Conservation (phyloP, 2,888 invertebrate genomes). For the Nycteola revayana region DNA sequence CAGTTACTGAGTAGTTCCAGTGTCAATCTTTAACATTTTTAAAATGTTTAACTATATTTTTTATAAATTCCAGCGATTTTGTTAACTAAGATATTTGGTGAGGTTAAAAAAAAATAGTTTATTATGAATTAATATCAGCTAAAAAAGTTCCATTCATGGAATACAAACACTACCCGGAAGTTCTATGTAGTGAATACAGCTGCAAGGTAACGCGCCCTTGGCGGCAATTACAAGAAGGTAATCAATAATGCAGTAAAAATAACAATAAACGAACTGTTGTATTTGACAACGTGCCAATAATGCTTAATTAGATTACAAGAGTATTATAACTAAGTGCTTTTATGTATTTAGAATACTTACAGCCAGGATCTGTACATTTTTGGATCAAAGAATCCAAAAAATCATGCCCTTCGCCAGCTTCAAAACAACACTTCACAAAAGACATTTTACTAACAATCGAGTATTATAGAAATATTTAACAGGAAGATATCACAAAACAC, state of each 20-base stretch:
- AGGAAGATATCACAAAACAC: constrained; percentile 11
- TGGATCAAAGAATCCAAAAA: constrained; percentile 88
- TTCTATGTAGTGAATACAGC: constrained; percentile 21
- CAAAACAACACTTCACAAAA: constrained; percentile 90
- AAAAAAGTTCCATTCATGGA: constrained; percentile 7
- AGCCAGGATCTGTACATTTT: constrained; percentile 91
- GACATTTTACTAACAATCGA: constrained; percentile 73
- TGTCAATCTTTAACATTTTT: too few relatives aligned
- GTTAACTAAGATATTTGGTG: too few relatives aligned
- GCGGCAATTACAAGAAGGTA: constrained; percentile 43
- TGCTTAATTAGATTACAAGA: constrained; percentile 27
- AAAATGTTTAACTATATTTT: too few relatives aligned
- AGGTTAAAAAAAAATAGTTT: too few relatives aligned
- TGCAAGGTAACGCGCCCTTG: constrained; percentile 20
- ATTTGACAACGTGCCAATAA: constrained; percentile 15
- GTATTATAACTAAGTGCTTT: not conserved
- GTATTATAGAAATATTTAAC: constrained; percentile 19
- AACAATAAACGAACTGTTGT: constrained; percentile 4
- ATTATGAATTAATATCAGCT: too few relatives aligned
- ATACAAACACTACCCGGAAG: constrained; percentile 6
- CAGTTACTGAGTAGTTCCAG: constrained; percentile 6
- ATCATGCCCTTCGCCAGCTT: constrained; percentile 87
- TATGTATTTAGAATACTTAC: constrained; percentile 81
- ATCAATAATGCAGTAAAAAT: constrained; percentile 37
- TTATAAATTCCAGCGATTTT: too few relatives aligned